These are phyloP conservation scores for Drosophila fulvimacula DNA, from an alignment of 2,888 invertebrate genomes.

Conservation along the genomic window DNA sequence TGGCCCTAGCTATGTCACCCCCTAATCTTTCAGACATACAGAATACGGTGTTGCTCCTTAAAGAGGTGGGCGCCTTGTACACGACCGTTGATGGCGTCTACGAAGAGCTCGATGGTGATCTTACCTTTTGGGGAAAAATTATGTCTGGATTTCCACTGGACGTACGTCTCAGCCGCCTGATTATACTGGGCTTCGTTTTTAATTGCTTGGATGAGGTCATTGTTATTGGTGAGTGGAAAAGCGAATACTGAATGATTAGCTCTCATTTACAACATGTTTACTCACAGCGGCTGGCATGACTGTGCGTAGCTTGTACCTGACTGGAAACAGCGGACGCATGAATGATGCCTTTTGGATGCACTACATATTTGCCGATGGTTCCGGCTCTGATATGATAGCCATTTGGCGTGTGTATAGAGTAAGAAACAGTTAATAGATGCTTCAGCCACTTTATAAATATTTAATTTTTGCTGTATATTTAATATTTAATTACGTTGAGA, in stretches of 20 bases:
- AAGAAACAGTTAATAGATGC: slow-evolving; percentile 10
- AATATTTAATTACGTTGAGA: slow-evolving; percentile 85
- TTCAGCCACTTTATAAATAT: accelerated
- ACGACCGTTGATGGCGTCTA: slow-evolving; percentile 86
- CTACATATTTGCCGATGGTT: slow-evolving; percentile 92
- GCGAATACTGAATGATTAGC: no score
- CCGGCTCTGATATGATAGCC: slow-evolving; percentile 93
- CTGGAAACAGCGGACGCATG: slow-evolving; percentile 85
- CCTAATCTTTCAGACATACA: slow-evolving; percentile 93
- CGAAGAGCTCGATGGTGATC: slow-evolving; percentile 90
- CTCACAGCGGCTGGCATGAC: slow-evolving; percentile 91
- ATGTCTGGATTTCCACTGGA: slow-evolving; percentile 94
- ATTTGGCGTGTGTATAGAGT: slow-evolving; percentile 92
- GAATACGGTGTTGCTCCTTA: slow-evolving; percentile 92
- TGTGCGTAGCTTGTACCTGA: slow-evolving; percentile 91
- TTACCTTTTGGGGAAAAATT: slow-evolving; percentile 93
- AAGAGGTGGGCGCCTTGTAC: slow-evolving; percentile 93
- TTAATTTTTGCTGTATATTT: background rate
- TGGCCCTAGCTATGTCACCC: slow-evolving; percentile 94
- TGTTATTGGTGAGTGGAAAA: slow-evolving; percentile 88
- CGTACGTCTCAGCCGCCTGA: slow-evolving; percentile 92
- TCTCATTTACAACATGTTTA: background rate
- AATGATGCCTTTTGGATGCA: slow-evolving; percentile 87
- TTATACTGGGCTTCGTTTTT: slow-evolving; percentile 94
- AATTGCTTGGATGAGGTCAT: slow-evolving; percentile 93